phyloP scores from a whole-genome alignment of 2,888 invertebrate genomes.

The Acleris laterana region DNA sequence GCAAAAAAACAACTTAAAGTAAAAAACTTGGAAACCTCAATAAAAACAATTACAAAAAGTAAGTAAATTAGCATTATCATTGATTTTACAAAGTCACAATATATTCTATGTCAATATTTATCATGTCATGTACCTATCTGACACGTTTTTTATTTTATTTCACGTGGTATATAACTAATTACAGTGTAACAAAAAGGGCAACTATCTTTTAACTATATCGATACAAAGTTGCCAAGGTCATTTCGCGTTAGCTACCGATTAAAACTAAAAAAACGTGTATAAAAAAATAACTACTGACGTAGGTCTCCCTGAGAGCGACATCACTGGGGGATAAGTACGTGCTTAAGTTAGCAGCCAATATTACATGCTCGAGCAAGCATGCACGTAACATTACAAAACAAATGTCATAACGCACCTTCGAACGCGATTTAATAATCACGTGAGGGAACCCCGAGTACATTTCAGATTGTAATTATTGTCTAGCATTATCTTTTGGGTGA shows the following conservation, averaged over 20 bases:
- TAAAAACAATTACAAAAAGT: no score
- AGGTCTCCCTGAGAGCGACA: slow-evolving; percentile 45
- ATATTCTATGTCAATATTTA: no score
- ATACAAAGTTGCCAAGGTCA: slow-evolving; percentile 29
- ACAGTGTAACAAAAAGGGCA: slow-evolving; percentile 8
- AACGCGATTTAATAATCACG: slow-evolving; percentile 41
- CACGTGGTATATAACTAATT: neutral
- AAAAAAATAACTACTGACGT: slow-evolving; percentile 45
- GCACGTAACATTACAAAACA: slow-evolving; percentile 12
- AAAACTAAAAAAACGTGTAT: slow-evolving; percentile 43
- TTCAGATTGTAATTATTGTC: slow-evolving; percentile 43
- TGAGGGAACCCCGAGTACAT: slow-evolving; percentile 41
- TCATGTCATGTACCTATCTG: no score
- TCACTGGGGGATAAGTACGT: slow-evolving; percentile 73
- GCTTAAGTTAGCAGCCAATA: slow-evolving; percentile 70
- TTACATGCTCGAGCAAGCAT: slow-evolving; percentile 11
- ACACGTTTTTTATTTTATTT: no score
- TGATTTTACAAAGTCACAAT: no score
- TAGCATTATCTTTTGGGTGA: slow-evolving; percentile 35
- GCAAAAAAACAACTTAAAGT: no score
- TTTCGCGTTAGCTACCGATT: slow-evolving; percentile 48
- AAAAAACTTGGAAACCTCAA: no score
- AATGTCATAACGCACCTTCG: slow-evolving; percentile 30
- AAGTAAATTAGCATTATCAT: no score
- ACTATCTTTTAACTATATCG: slow-evolving; percentile 11